Evolutionary conservation across 2,888 invertebrate species (phyloP), one percentile per base, ranked within the genome.

Genomic region (Pseudococcus jackbeardsleyi): DNA sequence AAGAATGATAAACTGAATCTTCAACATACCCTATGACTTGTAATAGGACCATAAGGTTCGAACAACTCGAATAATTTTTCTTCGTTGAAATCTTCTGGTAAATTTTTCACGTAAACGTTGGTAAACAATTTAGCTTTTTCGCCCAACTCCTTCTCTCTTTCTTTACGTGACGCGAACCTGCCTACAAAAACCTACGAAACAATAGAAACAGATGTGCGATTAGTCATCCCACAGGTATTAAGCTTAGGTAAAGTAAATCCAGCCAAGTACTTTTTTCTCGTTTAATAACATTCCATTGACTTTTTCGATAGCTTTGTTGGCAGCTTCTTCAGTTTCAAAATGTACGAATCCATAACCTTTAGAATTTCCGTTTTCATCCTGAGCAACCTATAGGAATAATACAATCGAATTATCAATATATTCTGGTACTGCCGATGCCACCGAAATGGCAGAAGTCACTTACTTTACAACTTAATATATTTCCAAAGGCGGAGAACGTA

Each of bases 321-420:
- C 99, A 48, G 98, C 97, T 93, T 99, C 98, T 92, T 99, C 98
- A 88, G 98, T 98, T 93, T 99, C 99, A 93, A 99, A 99, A 92
- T 99, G 99, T 42, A 99, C 99, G 93, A 99, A 99, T 85, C 99
- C 99, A 92, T 99, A 99, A 88, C 99, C 99, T 92, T 98, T 98
- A 85, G 98, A 98, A 90, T 94, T 94, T 87, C 98, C 97, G 91
- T 95, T 96, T 92, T 98, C 98, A 93, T 99, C 99, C 92, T 97
- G 97, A 90, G 98, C 98, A 86, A 96, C 91, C 91, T 91, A 85
- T 17, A 89, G 88, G 4, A n/a, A 19, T 19, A 4, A 50, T 1
- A 59, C 3, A 33, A 33, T 33, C 26, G 26, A 33, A 33, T 33
- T 33, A n/a, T n/a, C n/a, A 33, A 33, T 33, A 3, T 3, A 33